Conservation (phyloP, 2,113 vertebrate species). For the Hydrolagus affinis region DNA sequence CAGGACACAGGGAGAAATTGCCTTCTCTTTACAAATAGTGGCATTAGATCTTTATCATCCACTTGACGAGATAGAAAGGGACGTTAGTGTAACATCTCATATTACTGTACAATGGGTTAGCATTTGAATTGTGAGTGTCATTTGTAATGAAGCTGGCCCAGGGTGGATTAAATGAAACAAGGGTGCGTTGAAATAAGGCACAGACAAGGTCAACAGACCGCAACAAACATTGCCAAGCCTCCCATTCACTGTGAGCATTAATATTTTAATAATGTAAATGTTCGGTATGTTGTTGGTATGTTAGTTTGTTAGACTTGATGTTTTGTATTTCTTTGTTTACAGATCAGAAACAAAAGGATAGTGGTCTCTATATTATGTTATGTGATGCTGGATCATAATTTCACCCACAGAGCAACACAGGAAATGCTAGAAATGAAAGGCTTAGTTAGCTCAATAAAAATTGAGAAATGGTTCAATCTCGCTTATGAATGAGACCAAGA, state of each 20-base stretch:
- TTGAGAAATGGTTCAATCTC: slow-evolving; percentile 81
- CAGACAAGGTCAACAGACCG: not conserved
- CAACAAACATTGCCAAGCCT: not conserved
- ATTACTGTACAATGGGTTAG: not conserved
- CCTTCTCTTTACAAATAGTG: too few relatives aligned
- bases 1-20: too few relatives aligned
- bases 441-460: slow-evolving; percentile 88
- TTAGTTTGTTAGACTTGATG: not conserved
- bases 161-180: not conserved
- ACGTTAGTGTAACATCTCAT: too few relatives aligned
- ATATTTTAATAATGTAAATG: not conserved
- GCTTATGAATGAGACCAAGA: slow-evolving; percentile 78
- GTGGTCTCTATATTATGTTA: not conserved
- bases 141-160: not conserved
- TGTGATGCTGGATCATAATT: slow-evolving; percentile 50
- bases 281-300: not conserved
- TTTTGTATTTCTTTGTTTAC: not conserved
- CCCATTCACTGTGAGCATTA: not conserved
- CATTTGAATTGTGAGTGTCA: not conserved
- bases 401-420: slow-evolving; percentile 77
- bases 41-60: too few relatives aligned
- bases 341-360: not conserved
- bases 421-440: slow-evolving; percentile 89
- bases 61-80: too few relatives aligned
- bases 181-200: not conserved